A percentile compares a stretch with the other conserved stretches of the same genome.
phyloP scores from a whole-genome alignment of 1,140 invertebrate species.

The Cotesia typhae region DNA sequence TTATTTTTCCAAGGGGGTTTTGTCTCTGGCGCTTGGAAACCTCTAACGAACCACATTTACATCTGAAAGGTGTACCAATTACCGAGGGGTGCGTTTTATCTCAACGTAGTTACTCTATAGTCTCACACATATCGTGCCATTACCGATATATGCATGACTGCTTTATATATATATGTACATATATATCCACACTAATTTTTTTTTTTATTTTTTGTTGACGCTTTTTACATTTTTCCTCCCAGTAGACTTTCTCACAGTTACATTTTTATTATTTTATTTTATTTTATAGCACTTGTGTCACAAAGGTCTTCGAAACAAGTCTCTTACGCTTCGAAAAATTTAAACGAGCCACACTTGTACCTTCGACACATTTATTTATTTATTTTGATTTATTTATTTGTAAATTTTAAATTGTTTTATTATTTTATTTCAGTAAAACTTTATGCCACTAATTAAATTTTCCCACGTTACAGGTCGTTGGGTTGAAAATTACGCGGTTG shows the following conservation, averaged over 20 bases:
- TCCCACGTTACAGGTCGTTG: constrained; percentile 11
- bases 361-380: too few relatives aligned
- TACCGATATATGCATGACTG: constrained; percentile 11
- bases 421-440: neutral
- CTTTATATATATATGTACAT: neutral
- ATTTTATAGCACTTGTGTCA: too few relatives aligned
- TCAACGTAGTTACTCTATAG: constrained; percentile 45
- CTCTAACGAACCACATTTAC: constrained; percentile 61
- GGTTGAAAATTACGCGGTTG: neutral
- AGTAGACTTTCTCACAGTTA: too few relatives aligned
- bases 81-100: constrained; percentile 53
- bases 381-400: neutral
- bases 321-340: neutral
- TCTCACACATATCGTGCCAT: constrained; percentile 13
- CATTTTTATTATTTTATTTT: too few relatives aligned
- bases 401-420: neutral
- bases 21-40: constrained; percentile 38
- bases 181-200: neutral
- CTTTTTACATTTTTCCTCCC: too few relatives aligned
- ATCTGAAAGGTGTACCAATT: constrained; percentile 60
- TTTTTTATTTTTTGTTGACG: neutral
- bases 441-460: constrained; percentile 27
- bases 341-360: neutral
- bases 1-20: constrained; percentile 38
- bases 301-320: neutral